Conservation (phyloP, 2,113 vertebrate species). For the Tragulus kanchil region DNA sequence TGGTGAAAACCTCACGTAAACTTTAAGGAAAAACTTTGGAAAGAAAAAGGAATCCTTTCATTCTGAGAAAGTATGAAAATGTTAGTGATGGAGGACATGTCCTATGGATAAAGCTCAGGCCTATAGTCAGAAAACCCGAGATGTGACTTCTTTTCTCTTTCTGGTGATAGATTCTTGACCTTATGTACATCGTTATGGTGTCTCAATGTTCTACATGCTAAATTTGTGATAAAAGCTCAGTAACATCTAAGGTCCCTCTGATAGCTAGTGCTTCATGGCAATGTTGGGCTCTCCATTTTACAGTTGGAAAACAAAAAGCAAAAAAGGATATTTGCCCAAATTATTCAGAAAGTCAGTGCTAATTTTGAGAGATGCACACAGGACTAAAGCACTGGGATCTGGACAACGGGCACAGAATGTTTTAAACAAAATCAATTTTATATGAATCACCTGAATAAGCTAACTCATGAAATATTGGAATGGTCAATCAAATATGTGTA, state of each 20-base stretch:
- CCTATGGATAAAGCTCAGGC: background rate
- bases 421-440: slow-evolving; percentile 29
- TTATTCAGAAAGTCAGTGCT: background rate
- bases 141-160: background rate
- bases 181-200: background rate
- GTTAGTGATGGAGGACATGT: background rate
- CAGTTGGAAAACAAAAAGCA: background rate
- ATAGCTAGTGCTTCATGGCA: background rate
- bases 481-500: background rate
- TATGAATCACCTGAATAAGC: background rate
- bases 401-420: background rate
- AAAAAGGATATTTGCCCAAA: background rate
- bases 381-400: background rate
- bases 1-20: background rate
- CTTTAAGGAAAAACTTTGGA: background rate
- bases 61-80: background rate
- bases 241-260: background rate
- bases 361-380: background rate
- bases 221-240: background rate
- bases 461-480: slow-evolving; percentile 13
- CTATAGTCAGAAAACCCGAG: background rate
- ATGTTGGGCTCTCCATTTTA: background rate
- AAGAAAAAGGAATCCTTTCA: background rate
- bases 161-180: background rate
- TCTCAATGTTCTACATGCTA: slow-evolving; percentile 32